Evolutionary conservation across 2,113 vertebrate species (phyloP).

Genomic region (Charadrius vociferus): DNA sequence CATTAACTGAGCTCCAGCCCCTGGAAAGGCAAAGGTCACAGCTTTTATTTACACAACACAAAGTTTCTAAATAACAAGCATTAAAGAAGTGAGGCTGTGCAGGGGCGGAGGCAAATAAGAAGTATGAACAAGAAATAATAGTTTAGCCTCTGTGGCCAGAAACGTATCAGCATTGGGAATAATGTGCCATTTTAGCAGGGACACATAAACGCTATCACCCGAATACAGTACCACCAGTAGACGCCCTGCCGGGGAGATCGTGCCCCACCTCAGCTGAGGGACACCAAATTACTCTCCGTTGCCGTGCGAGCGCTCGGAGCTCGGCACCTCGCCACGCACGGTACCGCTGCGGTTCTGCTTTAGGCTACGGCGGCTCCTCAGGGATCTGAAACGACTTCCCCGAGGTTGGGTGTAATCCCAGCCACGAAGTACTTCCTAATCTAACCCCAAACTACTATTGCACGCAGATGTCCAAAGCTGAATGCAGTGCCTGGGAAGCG

Average conservation of each 20-base stretch:
- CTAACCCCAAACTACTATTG: background rate
- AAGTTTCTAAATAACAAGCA: background rate
- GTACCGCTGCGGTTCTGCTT: background rate
- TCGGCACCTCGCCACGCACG: background rate
- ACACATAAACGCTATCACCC: background rate
- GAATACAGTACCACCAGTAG: background rate
- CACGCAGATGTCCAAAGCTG: background rate
- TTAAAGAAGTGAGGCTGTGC: background rate
- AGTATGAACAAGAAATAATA: background rate
- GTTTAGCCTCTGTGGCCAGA: background rate
- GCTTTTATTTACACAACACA: background rate
- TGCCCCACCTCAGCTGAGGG: background rate
- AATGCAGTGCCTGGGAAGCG: background rate
- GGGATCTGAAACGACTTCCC: background rate
- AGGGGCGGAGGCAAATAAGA: background rate
- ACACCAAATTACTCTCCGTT: background rate
- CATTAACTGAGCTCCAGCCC: background rate
- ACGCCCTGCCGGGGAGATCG: background rate
- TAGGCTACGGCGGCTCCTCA: background rate
- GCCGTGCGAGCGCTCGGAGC: background rate
- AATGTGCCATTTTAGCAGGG: background rate
- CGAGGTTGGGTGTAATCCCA: background rate
- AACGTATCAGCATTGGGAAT: background rate
- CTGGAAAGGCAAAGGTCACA: slow-evolving; percentile 1
- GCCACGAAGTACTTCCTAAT: background rate